Conservation (phyloP, 2,888 invertebrate genomes). For the Lepidochrysops patricia region DNA sequence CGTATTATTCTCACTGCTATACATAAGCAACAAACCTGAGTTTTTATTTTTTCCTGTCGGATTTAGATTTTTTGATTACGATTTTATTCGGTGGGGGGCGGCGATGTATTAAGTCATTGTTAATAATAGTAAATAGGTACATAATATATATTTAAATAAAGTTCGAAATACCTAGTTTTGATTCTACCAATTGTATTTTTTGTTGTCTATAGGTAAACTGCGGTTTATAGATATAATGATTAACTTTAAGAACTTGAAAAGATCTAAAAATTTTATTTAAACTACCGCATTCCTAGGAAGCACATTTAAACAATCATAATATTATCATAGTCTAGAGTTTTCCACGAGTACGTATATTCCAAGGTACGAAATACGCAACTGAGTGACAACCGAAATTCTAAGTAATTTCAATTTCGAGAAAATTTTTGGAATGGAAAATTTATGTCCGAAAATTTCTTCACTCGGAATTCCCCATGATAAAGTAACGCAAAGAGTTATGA, state of each 20-base stretch:
- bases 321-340: neutral
- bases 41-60: no score
- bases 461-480: neutral
- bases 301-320: no score
- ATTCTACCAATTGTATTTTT: neutral
- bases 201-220: no score
- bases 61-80: no score
- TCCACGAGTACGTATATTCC: neutral
- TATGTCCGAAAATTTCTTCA: neutral
- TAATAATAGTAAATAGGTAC: neutral
- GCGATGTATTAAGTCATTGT: neutral
- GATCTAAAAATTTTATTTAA: no score
- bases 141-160: neutral
- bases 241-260: no score
- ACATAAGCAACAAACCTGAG: no score
- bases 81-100: no score
- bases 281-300: no score
- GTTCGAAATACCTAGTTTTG: neutral
- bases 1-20: no score
- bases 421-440: neutral
- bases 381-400: neutral
- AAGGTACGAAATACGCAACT: neutral
- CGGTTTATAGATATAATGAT: no score
- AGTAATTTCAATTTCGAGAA: neutral
- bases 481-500: neutral